These are phyloP conservation scores for Tenthredo amoena DNA, from an alignment of 2,888 invertebrate species.

Conservation along the genomic window DNA sequence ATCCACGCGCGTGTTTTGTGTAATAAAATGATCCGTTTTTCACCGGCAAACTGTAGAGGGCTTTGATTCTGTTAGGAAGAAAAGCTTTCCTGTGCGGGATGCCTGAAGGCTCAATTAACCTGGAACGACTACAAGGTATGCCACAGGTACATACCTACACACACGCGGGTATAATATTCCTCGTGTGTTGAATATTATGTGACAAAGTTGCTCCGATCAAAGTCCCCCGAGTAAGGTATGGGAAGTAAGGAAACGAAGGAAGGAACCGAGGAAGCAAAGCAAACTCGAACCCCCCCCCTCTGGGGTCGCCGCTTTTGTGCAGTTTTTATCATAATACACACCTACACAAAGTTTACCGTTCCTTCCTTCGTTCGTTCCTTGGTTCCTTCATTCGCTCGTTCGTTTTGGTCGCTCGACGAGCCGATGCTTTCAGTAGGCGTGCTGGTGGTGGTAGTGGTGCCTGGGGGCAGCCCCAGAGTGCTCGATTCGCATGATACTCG, in stretches of 20 bases:
- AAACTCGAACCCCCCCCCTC: conserved; percentile 34
- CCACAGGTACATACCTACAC: not conserved
- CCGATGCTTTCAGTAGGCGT: not conserved
- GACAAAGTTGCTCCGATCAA: conserved; percentile 48
- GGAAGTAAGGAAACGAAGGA: conserved; percentile 30
- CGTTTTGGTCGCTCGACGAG: conserved; percentile 4
- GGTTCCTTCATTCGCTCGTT: not conserved
- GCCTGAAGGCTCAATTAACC: conserved; percentile 38
- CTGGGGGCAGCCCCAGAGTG: conserved; percentile 51
- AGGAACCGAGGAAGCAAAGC: conserved; percentile 14
- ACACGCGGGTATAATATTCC: not conserved
- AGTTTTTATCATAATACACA: conserved; percentile 52
- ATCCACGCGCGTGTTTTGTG: not conserved
- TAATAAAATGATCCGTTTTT: not conserved
- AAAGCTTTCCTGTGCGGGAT: not conserved
- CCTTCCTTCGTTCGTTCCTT: not conserved
- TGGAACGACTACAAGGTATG: not conserved
- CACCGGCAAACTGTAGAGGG: not conserved
- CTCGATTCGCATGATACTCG: conserved; percentile 53
- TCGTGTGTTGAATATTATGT: conserved; percentile 39
- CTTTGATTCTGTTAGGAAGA: conserved; percentile 2
- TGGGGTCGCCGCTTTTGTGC: conserved; percentile 45
- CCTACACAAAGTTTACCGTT: not conserved
- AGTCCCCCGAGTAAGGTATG: conserved; percentile 21
- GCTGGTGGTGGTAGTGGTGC: conserved; percentile 16